Conservation (phyloP, 2,797 vertebrate genomes). For the Liparis tanakae region DNA sequence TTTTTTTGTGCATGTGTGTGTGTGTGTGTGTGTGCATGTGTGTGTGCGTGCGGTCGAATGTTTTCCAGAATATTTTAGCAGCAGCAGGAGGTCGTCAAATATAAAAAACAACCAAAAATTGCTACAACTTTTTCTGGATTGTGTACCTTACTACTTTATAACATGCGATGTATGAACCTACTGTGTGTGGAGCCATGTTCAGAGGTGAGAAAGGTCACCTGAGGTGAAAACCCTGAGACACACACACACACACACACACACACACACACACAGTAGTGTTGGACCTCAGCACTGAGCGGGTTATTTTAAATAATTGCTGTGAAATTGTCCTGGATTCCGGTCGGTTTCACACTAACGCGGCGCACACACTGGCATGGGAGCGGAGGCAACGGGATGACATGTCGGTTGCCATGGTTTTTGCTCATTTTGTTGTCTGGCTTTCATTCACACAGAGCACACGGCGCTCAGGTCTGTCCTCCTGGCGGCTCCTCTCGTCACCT, state of each 20-base stretch:
- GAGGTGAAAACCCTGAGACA: neutral
- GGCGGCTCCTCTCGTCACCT: neutral
- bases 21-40: too few species aligned
- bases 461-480: neutral
- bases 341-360: neutral
- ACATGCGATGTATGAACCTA: neutral
- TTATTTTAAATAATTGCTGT: neutral
- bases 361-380: conserved; percentile 12
- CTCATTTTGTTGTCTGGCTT: conserved; percentile 16
- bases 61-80: conserved; percentile 4
- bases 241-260: neutral
- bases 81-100: neutral
- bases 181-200: too few species aligned
- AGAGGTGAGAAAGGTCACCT: neutral
- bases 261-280: neutral
- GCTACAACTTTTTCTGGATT: neutral
- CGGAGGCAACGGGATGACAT: conserved; percentile 14
- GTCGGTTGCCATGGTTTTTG: conserved; percentile 33
- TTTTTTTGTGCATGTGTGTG: neutral
- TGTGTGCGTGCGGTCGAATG: neutral
- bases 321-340: neutral
- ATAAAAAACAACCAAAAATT: neutral
- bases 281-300: neutral
- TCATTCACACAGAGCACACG: conserved; percentile 12
- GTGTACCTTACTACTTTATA: neutral